phyloP scores from a whole-genome alignment of 2,113 vertebrate genomes.

The Choloepus hoffmanni region DNA sequence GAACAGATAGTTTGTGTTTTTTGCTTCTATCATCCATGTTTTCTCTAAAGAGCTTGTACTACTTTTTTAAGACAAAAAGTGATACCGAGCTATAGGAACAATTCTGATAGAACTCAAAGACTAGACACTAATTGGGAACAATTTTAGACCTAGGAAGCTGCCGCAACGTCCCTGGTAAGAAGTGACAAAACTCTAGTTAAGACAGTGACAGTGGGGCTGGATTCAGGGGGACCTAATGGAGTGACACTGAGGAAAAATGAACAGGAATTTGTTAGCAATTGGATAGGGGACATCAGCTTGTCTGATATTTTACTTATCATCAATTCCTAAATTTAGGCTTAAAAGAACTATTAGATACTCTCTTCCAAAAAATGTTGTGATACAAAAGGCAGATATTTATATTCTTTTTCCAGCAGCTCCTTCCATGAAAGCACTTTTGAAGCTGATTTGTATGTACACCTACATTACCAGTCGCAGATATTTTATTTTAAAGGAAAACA shows the following conservation, averaged over 20 bases:
- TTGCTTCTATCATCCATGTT: not conserved
- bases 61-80: not conserved
- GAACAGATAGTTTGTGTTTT: not conserved
- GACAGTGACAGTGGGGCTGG: not conserved
- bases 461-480: constrained; percentile 64
- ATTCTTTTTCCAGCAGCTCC: constrained; percentile 59
- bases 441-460: constrained; percentile 70
- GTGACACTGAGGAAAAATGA: constrained; percentile 14
- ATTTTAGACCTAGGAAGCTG: not conserved
- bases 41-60: constrained; percentile 25
- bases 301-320: constrained; percentile 65
- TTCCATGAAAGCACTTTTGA: constrained; percentile 71
- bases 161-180: not conserved
- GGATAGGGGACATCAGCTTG: not conserved
- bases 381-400: constrained; percentile 77
- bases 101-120: not conserved
- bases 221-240: not conserved
- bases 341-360: constrained; percentile 51
- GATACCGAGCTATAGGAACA: not conserved
- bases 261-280: not conserved
- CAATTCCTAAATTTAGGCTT: constrained; percentile 69
- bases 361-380: constrained; percentile 55
- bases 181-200: not conserved
- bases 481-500: constrained; percentile 80
- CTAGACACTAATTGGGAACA: not conserved